A percentile compares a stretch with the other conserved stretches of the same genome.
Conservation (phyloP, 2,797 vertebrate genomes). For the Pantherophis alleghaniensis region DNA sequence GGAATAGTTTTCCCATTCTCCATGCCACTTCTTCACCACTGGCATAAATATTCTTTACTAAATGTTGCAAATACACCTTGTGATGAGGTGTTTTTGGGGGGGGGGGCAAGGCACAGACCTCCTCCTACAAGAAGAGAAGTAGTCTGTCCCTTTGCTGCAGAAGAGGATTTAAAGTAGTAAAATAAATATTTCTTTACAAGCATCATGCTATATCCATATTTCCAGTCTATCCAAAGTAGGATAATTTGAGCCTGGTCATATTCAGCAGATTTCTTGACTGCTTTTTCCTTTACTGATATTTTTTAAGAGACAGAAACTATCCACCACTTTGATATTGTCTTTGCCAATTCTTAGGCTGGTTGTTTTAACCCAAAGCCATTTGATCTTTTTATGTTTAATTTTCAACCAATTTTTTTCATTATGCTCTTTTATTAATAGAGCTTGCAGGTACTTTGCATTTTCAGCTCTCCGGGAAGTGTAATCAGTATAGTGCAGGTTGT, state of each 20-base stretch:
- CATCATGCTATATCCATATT: not conserved
- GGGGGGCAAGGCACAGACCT: not conserved
- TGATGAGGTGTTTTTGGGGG: not conserved
- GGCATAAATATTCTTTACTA: not conserved
- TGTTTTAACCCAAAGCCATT: not conserved
- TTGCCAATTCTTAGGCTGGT: not conserved
- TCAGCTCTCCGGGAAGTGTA: not conserved
- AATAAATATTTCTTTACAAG: not conserved
- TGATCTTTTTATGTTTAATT: not conserved
- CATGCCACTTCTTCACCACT: not conserved
- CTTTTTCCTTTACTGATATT: not conserved
- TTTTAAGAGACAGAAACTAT: not conserved
- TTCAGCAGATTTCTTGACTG: not conserved
- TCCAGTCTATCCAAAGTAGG: not conserved
- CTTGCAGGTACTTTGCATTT: not conserved
- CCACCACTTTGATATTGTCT: not conserved
- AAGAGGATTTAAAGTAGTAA: not conserved
- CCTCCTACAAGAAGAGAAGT: not conserved
- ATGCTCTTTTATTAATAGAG: not conserved
- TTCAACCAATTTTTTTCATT: not conserved
- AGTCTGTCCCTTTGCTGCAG: not conserved
- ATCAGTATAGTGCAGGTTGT: not conserved
- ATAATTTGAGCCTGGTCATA: not conserved
- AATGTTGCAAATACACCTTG: not conserved
- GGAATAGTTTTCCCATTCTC: not conserved